Percentiles rank a stretch among this genome's conserved stretches.
Evolutionary conservation across 2,113 vertebrate species (phyloP).

Genomic region (Cephalopterus ornatus): DNA sequence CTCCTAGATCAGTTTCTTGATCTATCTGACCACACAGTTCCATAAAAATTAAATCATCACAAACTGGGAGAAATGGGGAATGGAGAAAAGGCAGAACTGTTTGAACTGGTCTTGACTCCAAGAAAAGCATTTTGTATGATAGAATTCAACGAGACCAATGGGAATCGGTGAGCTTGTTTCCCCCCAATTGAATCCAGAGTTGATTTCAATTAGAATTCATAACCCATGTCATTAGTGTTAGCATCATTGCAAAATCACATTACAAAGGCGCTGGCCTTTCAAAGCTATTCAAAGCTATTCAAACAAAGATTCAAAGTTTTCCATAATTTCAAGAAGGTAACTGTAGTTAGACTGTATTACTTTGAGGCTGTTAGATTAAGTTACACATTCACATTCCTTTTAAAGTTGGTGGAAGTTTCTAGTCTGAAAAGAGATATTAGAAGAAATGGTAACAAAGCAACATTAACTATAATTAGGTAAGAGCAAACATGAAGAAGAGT

Average conservation of each 20-base stretch:
- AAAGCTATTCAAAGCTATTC: too few relatives aligned
- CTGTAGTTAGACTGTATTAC: neutral
- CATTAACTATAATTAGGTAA: neutral
- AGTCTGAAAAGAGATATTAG: neutral
- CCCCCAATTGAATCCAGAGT: neutral
- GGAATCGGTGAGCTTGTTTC: neutral
- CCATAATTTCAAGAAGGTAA: neutral
- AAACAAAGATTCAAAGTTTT: neutral
- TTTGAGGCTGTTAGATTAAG: neutral
- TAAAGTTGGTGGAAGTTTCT: neutral
- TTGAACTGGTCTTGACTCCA: neutral
- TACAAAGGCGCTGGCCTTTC: too few relatives aligned
- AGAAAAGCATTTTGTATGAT: neutral
- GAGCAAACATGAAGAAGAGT: neutral
- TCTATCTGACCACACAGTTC: neutral
- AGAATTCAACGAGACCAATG: neutral
- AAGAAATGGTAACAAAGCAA: neutral
- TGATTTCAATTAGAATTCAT: neutral
- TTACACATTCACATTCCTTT: neutral
- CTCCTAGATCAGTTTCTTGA: neutral
- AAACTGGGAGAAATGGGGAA: neutral
- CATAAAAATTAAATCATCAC: neutral
- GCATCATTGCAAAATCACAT: neutral
- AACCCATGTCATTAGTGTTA: neutral
- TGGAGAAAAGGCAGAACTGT: neutral